Evolutionary conservation across 2,797 vertebrate genomes (phyloP).

Genomic region (Acrocephalus scirpaceus): DNA sequence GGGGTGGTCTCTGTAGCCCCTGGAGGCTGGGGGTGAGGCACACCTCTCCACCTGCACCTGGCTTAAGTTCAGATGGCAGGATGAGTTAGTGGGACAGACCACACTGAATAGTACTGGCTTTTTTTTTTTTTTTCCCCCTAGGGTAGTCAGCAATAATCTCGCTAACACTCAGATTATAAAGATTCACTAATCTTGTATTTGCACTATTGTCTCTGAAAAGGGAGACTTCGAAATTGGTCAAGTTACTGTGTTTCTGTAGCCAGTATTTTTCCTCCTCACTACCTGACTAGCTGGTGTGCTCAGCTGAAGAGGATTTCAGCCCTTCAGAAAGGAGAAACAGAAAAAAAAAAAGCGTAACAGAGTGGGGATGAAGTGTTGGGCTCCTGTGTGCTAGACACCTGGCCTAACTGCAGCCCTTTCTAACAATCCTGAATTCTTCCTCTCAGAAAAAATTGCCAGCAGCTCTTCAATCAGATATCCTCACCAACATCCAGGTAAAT

Average conservation of each 20-base stretch:
- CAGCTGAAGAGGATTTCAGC: background rate
- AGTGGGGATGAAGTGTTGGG: fast-evolving
- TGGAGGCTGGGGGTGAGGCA: fast-evolving
- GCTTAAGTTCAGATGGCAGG: background rate
- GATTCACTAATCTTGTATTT: background rate
- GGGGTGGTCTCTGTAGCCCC: background rate
- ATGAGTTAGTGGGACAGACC: background rate
- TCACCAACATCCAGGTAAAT: background rate
- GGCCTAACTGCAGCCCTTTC: background rate
- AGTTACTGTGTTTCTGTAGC: background rate
- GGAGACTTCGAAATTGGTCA: background rate
- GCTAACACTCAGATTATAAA: background rate
- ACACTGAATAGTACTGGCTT: fast-evolving
- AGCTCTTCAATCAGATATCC: background rate
- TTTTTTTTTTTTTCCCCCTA: background rate
- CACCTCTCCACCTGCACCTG: fast-evolving
- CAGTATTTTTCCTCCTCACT: background rate
- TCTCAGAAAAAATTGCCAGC: background rate
- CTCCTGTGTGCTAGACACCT: background rate
- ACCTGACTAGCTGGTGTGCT: background rate
- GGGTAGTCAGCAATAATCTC: background rate
- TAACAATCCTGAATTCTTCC: background rate
- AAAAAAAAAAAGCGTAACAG: background rate
- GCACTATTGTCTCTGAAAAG: background rate
- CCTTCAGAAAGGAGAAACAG: background rate